These are phyloP conservation scores for Perodicticus potto DNA, from an alignment of 2,797 vertebrate genomes.

Conservation along the genomic window DNA sequence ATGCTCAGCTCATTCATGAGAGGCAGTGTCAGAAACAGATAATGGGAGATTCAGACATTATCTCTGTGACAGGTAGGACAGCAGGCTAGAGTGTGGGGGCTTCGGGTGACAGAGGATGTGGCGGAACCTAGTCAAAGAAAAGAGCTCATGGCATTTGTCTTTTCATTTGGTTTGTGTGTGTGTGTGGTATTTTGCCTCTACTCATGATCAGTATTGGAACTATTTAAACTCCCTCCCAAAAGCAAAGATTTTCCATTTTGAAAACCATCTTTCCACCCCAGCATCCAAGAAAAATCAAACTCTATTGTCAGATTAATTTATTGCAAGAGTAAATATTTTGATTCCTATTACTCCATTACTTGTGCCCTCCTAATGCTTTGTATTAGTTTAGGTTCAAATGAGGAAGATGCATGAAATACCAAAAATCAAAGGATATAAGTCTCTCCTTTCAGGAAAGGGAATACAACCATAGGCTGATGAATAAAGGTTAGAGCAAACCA, in stretches of 20 bases:
- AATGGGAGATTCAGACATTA: no score
- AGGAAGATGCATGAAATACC: neutral
- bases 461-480: neutral
- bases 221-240: neutral
- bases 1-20: no score
- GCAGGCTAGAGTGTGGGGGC: no score
- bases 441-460: neutral
- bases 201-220: neutral
- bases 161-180: neutral
- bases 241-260: neutral
- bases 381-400: slow-evolving; percentile 20
- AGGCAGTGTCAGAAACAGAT: no score
- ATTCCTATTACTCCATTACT: neutral
- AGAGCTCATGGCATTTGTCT: neutral
- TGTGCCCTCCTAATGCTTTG: neutral
- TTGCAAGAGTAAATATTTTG: neutral
- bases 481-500: neutral
- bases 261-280: neutral
- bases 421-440: neutral
- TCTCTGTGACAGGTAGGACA: neutral
- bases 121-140: neutral
- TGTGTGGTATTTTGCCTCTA: neutral
- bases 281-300: neutral
- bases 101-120: neutral
- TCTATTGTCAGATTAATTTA: neutral